These are phyloP conservation scores for Notothenia coriiceps DNA, from an alignment of 2,113 vertebrate genomes.

Conservation along the genomic window DNA sequence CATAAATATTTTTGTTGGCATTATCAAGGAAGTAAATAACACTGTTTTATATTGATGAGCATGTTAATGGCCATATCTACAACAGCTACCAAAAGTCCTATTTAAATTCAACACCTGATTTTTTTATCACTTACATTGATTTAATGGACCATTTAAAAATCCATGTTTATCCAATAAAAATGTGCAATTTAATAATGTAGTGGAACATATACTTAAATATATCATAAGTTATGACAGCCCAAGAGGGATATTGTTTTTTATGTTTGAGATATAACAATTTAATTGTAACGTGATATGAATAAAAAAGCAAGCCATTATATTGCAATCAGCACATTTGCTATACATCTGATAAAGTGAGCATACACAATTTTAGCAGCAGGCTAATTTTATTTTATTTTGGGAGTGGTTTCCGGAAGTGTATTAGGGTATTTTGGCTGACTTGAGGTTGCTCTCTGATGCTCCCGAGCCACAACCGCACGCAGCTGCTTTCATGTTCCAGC, in stretches of 20 bases:
- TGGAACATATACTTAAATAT: too few relatives aligned
- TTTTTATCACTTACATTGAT: neutral
- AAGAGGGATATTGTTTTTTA: neutral
- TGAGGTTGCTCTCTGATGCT: slow-evolving; percentile 12
- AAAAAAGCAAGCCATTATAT: neutral
- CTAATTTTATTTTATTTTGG: slow-evolving; percentile 50
- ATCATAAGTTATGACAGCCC: neutral
- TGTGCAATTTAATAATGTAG: too few relatives aligned
- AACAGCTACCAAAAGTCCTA: neutral
- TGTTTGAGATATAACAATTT: too few relatives aligned
- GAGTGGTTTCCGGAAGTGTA: slow-evolving; percentile 16
- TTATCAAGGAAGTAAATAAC: neutral
- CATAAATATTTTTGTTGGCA: neutral
- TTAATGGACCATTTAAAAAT: neutral
- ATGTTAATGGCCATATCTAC: neutral
- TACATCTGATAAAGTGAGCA: neutral
- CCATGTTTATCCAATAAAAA: too few relatives aligned
- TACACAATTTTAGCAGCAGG: neutral
- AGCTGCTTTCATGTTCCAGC: slow-evolving; percentile 48
- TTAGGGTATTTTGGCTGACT: neutral
- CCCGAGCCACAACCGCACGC: slow-evolving; percentile 24
- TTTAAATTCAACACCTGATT: neutral
- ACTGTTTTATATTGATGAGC: neutral
- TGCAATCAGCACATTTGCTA: neutral
- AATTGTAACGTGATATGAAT: neutral